Evolutionary conservation across 2,113 vertebrate genomes (phyloP).

Genomic region (Enhydra lutris): DNA sequence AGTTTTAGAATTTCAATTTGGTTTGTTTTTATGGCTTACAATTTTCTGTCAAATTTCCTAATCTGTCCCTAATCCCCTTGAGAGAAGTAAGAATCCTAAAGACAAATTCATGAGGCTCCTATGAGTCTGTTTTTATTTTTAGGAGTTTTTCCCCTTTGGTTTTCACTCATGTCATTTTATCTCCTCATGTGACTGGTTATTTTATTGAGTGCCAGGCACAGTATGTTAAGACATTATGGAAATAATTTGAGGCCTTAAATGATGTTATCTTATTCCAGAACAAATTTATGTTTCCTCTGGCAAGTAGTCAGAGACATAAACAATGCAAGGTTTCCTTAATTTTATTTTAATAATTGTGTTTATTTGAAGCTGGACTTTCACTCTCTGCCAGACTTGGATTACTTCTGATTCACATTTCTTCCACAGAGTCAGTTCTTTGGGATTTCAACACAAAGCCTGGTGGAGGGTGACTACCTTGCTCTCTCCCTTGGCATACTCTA

Average conservation of each 20-base stretch:
- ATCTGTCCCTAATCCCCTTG: neutral
- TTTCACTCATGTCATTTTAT: neutral
- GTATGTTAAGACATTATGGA: neutral
- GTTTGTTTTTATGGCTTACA: neutral
- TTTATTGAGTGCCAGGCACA: neutral
- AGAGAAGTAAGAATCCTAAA: neutral
- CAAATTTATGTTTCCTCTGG: neutral
- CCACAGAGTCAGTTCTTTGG: neutral
- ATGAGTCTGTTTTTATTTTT: neutral
- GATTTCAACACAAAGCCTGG: neutral
- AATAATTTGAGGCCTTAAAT: neutral
- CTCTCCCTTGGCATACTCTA: neutral
- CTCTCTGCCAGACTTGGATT: neutral
- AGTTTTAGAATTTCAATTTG: conserved; percentile 5
- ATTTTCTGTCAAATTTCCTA: neutral
- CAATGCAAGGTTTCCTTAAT: neutral
- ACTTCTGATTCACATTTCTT: neutral
- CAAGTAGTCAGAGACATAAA: neutral
- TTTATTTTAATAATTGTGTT: neutral
- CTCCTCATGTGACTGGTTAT: neutral
- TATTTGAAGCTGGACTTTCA: neutral
- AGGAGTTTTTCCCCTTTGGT: rapidly evolving
- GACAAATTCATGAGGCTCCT: neutral
- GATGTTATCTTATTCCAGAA: neutral
- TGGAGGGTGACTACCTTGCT: neutral